phyloP scores from a whole-genome alignment of 1,140 invertebrate species.

The Ips typographus region DNA sequence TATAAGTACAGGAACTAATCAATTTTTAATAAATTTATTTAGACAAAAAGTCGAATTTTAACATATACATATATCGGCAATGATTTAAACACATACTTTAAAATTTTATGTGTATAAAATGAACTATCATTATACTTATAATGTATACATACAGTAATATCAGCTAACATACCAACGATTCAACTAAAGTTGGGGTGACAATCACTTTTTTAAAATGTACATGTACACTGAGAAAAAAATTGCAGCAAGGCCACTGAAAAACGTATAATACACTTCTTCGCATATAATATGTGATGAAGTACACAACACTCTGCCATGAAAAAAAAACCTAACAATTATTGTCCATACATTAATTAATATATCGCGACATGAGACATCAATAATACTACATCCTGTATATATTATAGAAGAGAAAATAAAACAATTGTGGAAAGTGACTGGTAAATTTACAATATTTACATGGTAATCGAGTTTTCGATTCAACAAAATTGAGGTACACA shows the following conservation, averaged over 20 bases:
- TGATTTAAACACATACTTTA: constrained; percentile 6
- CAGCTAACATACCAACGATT: too few species aligned
- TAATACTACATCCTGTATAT: background rate
- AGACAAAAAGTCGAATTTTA: constrained; percentile 8
- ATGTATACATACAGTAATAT: too few species aligned
- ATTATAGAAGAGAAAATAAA: too few species aligned
- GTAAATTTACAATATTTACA: constrained; percentile 20
- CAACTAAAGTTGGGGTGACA: too few species aligned
- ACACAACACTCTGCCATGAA: background rate
- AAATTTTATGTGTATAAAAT: background rate
- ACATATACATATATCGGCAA: constrained; percentile 7
- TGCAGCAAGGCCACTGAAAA: too few species aligned
- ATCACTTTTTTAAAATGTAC: too few species aligned
- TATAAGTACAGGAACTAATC: too few species aligned
- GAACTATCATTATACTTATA: background rate
- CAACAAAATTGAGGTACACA: too few species aligned
- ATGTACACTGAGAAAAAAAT: too few species aligned
- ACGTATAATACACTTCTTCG: too few species aligned
- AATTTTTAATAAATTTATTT: constrained; percentile 10
- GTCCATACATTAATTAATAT: constrained; percentile 26
- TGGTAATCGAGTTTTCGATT: background rate
- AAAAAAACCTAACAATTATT: constrained; percentile 23
- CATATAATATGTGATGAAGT: too few species aligned
- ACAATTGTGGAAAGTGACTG: too few species aligned
- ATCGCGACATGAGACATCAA: constrained; percentile 15